Evolutionary conservation across 2,888 invertebrate genomes (phyloP).

Genomic region (Limenitis camilla): DNA sequence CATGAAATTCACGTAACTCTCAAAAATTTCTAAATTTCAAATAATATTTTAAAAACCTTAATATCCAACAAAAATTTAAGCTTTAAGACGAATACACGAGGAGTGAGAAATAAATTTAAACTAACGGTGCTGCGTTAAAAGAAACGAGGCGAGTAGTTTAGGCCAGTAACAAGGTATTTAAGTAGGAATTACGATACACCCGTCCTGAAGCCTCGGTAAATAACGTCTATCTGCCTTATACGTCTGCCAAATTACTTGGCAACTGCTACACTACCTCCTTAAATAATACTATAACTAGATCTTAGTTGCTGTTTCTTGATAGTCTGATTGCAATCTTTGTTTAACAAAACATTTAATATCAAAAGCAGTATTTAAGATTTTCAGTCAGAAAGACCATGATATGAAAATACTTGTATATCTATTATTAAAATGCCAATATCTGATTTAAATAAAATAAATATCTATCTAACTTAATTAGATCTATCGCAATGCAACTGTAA

Average conservation of each 20-base stretch:
- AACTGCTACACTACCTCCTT: conserved; percentile 65
- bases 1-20: too few relatives aligned
- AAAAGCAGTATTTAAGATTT: too few relatives aligned
- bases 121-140: conserved; percentile 8
- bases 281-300: conserved; percentile 54
- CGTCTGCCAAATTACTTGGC: conserved; percentile 70
- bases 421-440: too few relatives aligned
- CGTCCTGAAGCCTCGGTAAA: conserved; percentile 60
- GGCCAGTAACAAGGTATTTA: conserved; percentile 30
- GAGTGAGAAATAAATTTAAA: background rate
- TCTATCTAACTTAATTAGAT: background rate
- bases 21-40: too few relatives aligned
- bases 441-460: background rate
- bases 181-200: conserved; percentile 60
- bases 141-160: conserved; percentile 12
- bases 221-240: conserved; percentile 60
- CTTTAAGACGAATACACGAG: background rate
- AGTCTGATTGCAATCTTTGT: too few relatives aligned
- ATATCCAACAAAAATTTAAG: background rate
- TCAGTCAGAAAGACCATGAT: too few relatives aligned
- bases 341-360: too few relatives aligned
- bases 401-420: too few relatives aligned
- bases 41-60: too few relatives aligned
- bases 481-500: too few relatives aligned
- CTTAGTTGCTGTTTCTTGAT: too few relatives aligned